Conservation (phyloP, 2,797 vertebrate genomes). For the Poeciliopsis infans region DNA sequence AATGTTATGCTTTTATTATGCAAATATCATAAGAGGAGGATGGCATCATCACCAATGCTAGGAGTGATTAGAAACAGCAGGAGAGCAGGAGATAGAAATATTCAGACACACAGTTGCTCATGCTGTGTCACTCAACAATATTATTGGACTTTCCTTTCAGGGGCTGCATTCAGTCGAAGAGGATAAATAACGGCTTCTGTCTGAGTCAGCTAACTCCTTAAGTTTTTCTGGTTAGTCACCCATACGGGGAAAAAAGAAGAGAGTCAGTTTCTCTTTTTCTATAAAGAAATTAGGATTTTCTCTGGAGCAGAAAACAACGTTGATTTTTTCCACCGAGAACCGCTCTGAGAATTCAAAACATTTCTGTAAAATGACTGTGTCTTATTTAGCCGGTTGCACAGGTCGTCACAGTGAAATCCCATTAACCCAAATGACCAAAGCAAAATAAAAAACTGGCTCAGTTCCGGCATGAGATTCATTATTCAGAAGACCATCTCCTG, state of each 20-base stretch:
- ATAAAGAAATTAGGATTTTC: slow-evolving; percentile 6
- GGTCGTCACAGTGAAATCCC: slow-evolving; percentile 24
- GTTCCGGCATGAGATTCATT: slow-evolving; percentile 51
- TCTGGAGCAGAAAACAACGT: slow-evolving; percentile 12
- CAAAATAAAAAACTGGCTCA: slow-evolving; percentile 40
- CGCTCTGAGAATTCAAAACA: slow-evolving; percentile 4
- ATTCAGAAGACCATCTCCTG: slow-evolving; percentile 56
- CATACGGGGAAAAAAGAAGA: not conserved
- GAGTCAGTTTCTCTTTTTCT: not conserved
- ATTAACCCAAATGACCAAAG: slow-evolving; percentile 31
- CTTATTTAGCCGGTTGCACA: slow-evolving; percentile 20
- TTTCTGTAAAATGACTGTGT: slow-evolving; percentile 21
- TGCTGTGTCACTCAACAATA: slow-evolving; percentile 16
- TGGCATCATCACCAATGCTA: slow-evolving; percentile 4
- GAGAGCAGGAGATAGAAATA: not conserved
- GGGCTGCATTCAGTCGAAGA: slow-evolving; percentile 25
- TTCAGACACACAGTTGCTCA: not conserved
- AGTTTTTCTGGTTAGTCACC: slow-evolving; percentile 11
- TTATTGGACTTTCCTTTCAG: slow-evolving; percentile 22
- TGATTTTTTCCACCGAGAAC: slow-evolving; percentile 15
- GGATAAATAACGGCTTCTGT: not conserved
- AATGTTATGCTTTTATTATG: slow-evolving; percentile 3
- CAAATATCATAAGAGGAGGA: slow-evolving; percentile 15
- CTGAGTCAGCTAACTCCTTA: not conserved
- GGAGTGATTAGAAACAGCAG: not conserved